Percentiles rank a stretch among this genome's conserved stretches.
These are phyloP conservation scores for Eupithecia subumbrata DNA, from an alignment of 2,888 invertebrate genomes.

Conservation along the genomic window DNA sequence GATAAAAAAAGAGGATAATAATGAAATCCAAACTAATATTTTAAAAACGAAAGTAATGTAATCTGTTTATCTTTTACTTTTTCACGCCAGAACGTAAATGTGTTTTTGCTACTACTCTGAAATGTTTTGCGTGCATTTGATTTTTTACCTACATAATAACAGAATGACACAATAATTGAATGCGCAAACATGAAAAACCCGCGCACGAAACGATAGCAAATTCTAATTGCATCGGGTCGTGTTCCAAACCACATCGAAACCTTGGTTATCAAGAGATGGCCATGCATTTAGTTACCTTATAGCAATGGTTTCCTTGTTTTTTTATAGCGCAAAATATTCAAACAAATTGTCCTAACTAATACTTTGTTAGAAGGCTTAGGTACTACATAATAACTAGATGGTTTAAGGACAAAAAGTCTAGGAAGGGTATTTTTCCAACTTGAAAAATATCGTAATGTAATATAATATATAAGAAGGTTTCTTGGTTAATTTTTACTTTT, in stretches of 20 bases:
- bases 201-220: slow-evolving; percentile 51
- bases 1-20: too few species aligned
- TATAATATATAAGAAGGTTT: too few species aligned
- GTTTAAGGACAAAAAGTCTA: not conserved
- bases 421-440: not conserved
- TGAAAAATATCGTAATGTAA: too few species aligned
- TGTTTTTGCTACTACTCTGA: not conserved
- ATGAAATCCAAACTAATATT: too few species aligned
- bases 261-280: slow-evolving; percentile 27
- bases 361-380: not conserved
- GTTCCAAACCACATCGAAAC: slow-evolving; percentile 51
- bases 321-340: not conserved
- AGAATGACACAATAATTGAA: slow-evolving; percentile 26
- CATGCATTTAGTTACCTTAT: not conserved
- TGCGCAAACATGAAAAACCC: slow-evolving; percentile 37
- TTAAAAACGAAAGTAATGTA: too few species aligned
- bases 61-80: too few species aligned
- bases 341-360: not conserved
- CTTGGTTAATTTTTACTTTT: too few species aligned
- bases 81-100: not conserved
- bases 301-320: not conserved
- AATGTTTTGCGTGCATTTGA: not conserved
- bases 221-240: slow-evolving; percentile 56
- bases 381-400: not conserved
- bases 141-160: not conserved